These are phyloP conservation scores for Aptenodytes forsteri DNA, from an alignment of 2,113 vertebrate genomes.

Conservation along the genomic window DNA sequence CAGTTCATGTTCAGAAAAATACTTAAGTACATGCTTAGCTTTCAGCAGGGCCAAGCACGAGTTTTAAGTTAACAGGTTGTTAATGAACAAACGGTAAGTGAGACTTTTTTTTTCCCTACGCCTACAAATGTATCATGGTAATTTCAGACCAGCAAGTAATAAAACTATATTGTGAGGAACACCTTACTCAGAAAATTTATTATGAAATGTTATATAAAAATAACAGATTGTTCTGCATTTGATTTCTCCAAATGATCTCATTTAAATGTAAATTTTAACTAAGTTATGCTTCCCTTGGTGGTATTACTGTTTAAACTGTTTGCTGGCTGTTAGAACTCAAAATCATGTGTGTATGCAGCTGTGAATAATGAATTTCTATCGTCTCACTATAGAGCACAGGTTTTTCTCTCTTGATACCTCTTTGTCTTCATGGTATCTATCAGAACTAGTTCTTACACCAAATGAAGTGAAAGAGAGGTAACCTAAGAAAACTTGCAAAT, in stretches of 20 bases:
- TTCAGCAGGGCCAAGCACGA: background rate
- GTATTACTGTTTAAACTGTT: conserved; percentile 68
- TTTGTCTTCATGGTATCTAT: background rate
- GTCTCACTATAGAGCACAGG: background rate
- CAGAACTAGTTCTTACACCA: background rate
- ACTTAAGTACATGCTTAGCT: background rate
- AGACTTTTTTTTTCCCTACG: background rate
- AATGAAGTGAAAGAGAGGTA: background rate
- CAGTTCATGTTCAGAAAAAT: background rate
- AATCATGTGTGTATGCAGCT: conserved; percentile 53
- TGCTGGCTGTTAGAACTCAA: conserved; percentile 65
- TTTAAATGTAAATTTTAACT: conserved; percentile 72
- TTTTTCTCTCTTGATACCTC: conserved; percentile 16
- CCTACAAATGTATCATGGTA: background rate
- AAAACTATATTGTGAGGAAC: conserved; percentile 45
- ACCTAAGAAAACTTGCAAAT: background rate
- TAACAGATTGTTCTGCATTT: conserved; percentile 67
- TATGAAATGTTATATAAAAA: conserved; percentile 50
- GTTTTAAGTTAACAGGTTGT: background rate
- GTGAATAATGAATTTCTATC: conserved; percentile 55
- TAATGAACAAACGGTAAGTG: conserved; percentile 24
- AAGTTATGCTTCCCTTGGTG: conserved; percentile 65
- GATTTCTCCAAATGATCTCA: conserved; percentile 68
- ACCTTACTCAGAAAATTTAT: conserved; percentile 47
- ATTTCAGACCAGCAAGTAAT: conserved; percentile 34